A percentile compares a stretch with the other conserved stretches of the same genome.
These are phyloP conservation scores for Actenoides hombroni DNA, from an alignment of 2,113 vertebrate genomes.

Conservation along the genomic window DNA sequence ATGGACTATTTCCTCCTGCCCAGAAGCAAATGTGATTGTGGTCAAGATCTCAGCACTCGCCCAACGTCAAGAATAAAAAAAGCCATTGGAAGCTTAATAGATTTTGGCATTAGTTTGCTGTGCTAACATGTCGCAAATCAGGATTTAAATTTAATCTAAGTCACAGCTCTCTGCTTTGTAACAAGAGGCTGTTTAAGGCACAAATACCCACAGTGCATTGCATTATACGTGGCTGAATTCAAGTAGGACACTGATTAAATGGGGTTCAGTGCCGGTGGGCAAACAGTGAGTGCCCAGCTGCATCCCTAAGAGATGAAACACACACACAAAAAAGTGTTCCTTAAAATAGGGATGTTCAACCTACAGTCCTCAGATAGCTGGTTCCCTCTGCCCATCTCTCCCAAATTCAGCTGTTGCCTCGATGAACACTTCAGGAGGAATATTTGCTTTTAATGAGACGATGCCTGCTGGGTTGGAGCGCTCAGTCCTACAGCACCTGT, in stretches of 20 bases:
- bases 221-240: neutral
- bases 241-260: neutral
- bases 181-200: constrained; percentile 4
- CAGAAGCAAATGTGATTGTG: constrained; percentile 53
- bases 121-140: constrained; percentile 44
- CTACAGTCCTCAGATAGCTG: neutral
- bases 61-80: neutral
- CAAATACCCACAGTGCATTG: neutral
- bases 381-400: neutral
- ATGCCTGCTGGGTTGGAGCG: neutral
- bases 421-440: neutral
- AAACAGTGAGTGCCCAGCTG: neutral
- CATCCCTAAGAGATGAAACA: neutral
- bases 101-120: constrained; percentile 42
- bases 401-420: neutral
- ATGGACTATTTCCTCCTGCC: constrained; percentile 48
- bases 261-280: neutral
- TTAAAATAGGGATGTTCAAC: neutral
- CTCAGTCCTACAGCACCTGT: neutral
- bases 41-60: constrained; percentile 38
- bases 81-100: constrained; percentile 17
- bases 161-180: constrained; percentile 56
- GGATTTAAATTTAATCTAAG: constrained; percentile 69
- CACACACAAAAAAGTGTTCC: neutral
- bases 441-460: neutral